Evolutionary conservation across 1,140 invertebrate genomes (phyloP).

Genomic region (Manduca sexta): DNA sequence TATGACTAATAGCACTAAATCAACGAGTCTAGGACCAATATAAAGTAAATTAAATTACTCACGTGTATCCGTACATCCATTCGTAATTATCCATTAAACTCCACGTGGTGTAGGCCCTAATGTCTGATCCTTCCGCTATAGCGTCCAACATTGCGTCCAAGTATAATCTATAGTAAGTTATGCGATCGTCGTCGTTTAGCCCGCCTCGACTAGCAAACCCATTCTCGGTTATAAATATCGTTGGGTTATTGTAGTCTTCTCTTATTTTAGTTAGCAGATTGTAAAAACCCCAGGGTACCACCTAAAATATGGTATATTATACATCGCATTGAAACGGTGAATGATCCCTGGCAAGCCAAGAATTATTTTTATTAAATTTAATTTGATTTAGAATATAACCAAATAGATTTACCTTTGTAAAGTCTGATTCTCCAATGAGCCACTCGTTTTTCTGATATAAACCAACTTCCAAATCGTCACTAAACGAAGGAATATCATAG

Average conservation of each 20-base stretch:
- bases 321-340: too few relatives aligned
- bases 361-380: too few relatives aligned
- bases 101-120: conserved; percentile 74
- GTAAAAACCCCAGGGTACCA: conserved; percentile 52
- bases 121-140: conserved; percentile 27
- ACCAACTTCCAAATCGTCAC: conserved; percentile 8
- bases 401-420: conserved; percentile 13
- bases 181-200: conserved; percentile 20
- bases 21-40: too few relatives aligned
- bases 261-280: conserved; percentile 21
- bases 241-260: conserved; percentile 26
- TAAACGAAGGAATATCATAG: conserved; percentile 4
- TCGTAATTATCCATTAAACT: conserved; percentile 78
- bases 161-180: conserved; percentile 61
- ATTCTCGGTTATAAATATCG: conserved; percentile 22
- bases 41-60: too few relatives aligned
- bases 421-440: conserved; percentile 2
- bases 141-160: conserved; percentile 26
- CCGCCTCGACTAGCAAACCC: conserved; percentile 37
- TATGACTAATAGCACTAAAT: too few relatives aligned
- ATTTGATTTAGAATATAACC: not conserved
- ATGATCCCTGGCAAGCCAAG: too few relatives aligned
- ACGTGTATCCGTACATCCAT: conserved; percentile 71
- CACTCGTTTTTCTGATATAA: conserved; percentile 8
- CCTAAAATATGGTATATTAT: conserved; percentile 7